Evolutionary conservation across 2,113 vertebrate species (phyloP), one percentile per base, ranked within the genome.

Genomic region (Leptosomus discolor): DNA sequence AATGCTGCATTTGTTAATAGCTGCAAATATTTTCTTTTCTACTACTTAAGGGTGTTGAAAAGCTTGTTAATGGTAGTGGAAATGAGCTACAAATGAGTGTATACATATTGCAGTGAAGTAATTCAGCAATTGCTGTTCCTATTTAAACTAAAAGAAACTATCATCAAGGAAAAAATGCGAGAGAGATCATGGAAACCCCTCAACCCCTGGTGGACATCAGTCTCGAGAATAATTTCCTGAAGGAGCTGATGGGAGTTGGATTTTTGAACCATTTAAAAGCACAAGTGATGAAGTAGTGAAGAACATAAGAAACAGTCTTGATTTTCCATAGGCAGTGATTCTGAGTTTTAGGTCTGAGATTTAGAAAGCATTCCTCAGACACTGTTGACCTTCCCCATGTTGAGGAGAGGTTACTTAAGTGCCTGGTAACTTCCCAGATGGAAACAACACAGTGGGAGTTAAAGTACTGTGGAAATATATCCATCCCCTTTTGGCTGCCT

Each of bases 21-120:
- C 74, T 95, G 80, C 57, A 96, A 97, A 96, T 97, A 78, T 90
- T 95, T 97, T 89, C 51, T 89, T 87, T 79, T 30, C 14, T 90
- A 36, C 48, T 84, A 90, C 83, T 95, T 92, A 88, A 90, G n/a
- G 58, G 30, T 94, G 34, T 77, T 89, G 73, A 96, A 96, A 74
- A 94, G 60, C 73, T 92, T 94, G 68, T 50, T 95, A 95, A 95
- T 88, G 78, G 70, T 61, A 79, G 7, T 43, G 82, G 94, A 97
- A 97, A 96, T 96, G 68, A 97, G 96, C 58, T 96, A 45, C 46
- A 92, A 95, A 96, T 96, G 87, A 95, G 36, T 70, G 21, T 51
- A 53, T 93, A 37, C 29, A 76, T 90, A 85, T 85, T 93, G 69
- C 85, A 30, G 45, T 71, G 63, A 86, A 94, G 63, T 95, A 92